Evolutionary conservation across 2,113 vertebrate species (phyloP).

Genomic region (Calyptommatus sinebrachiatus): DNA sequence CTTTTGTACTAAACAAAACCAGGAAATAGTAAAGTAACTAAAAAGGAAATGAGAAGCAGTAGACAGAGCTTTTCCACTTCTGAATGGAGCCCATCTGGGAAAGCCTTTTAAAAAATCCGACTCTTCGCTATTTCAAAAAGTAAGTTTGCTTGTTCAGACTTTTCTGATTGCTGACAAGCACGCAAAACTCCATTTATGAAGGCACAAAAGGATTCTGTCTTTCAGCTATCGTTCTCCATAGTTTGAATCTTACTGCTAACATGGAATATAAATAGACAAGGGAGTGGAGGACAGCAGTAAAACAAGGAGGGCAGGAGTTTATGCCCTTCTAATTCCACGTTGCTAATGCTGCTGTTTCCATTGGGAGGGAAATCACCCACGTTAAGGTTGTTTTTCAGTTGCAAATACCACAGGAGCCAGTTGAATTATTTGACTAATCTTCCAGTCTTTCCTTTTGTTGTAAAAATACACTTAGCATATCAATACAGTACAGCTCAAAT

Average conservation of each 20-base stretch:
- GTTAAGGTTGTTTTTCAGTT: neutral
- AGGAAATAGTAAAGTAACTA: slow-evolving; percentile 55
- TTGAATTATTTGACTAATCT: neutral
- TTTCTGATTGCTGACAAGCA: no score
- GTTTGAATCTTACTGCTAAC: no score
- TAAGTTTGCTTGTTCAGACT: no score
- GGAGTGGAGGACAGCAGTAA: no score
- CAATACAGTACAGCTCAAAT: no score
- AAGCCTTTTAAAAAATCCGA: slow-evolving; percentile 40
- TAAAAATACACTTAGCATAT: neutral
- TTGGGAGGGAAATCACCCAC: neutral
- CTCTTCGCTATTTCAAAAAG: neutral
- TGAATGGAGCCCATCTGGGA: slow-evolving; percentile 61
- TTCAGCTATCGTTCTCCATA: no score
- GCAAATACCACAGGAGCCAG: neutral
- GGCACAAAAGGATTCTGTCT: no score
- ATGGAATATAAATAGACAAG: no score
- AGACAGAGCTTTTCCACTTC: slow-evolving; percentile 53
- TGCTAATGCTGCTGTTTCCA: neutral
- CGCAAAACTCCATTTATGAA: no score
- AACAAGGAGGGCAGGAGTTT: neutral
- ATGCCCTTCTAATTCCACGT: no score
- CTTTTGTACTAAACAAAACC: slow-evolving; percentile 68
- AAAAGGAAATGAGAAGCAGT: slow-evolving; percentile 65
- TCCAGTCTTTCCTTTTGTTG: neutral